A percentile compares a stretch with the other conserved stretches of the same genome.
Evolutionary conservation across 2,797 vertebrate genomes (phyloP).

Genomic region (Trematomus bernacchii): DNA sequence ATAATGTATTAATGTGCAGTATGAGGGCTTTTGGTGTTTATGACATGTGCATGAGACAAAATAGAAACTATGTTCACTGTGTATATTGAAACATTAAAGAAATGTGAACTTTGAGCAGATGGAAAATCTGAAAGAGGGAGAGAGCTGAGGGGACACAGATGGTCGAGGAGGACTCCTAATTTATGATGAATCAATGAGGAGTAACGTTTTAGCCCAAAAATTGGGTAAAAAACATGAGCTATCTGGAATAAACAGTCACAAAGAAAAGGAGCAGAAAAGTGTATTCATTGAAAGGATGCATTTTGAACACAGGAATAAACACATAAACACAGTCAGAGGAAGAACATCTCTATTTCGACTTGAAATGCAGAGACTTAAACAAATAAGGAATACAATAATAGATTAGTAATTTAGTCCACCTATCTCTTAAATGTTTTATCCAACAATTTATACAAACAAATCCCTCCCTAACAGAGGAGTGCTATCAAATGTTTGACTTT

Average conservation of each 20-base stretch:
- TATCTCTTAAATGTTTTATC: neutral
- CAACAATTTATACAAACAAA: neutral
- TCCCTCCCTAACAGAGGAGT: neutral
- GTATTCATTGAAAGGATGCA: neutral
- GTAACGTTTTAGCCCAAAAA: neutral
- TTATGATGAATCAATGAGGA: neutral
- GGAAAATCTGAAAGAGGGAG: neutral
- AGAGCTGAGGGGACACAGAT: slow-evolving; percentile 1
- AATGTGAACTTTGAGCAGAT: neutral
- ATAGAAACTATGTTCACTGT: neutral
- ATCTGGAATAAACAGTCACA: neutral
- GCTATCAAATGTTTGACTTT: neutral
- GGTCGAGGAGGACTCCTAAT: neutral
- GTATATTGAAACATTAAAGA: neutral
- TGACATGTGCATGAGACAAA: neutral
- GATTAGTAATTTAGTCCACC: neutral
- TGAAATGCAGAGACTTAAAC: neutral
- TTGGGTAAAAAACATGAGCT: neutral
- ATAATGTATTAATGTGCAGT: neutral
- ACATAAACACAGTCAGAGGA: neutral
- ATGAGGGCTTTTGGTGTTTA: neutral
- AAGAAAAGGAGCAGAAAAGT: neutral
- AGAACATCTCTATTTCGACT: neutral
- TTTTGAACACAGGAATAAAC: neutral
- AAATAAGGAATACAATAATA: too few relatives aligned